Base-by-base conservation (phyloP, 2,888 invertebrate species). In the Drepanosiphum platanoidis region DNA sequence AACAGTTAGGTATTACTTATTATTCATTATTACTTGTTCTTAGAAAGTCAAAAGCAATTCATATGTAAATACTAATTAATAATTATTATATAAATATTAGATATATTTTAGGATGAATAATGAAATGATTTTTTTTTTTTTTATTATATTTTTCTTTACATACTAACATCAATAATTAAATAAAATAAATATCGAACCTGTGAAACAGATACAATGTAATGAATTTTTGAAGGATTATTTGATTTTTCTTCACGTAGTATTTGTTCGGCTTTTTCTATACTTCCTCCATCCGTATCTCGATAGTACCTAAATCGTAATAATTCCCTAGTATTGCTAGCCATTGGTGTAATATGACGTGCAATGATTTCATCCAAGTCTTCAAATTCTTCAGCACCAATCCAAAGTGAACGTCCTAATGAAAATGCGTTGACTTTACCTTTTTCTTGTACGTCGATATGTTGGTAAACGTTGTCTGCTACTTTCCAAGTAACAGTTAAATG, bases 301-400 rank as follows among this genome's bases (percentile, higher is more conserved):
- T 95, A 98, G 90, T 98, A 98, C 89, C 97, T 97, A 90, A 97
- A 98, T 66, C 94, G 93, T 80, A 97, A 91, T 64, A 99, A 91
- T 89, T 99, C 99, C 3, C 97, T 92, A 0, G 96, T 97, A 89
- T 94, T 95, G 0, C 95, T 93, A 0, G 98, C 98, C 98, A 99
- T 98, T 0, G 99, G 99, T 86, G 96, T 97, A 8, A 99, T 94
- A 90, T 97, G 93, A 18, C 99, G 93, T 0, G 99, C 98, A 84
- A 99, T 96, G 86, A 99, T 99, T 93, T 99, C 99, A 90, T 99
- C 99, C 52, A 99, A 91, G 90, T 99, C 99, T 91, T 99, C 99
- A 90, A 97, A 99, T 89, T 98, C 97, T 88, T 98, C 96, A 87
- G 92, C 94, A 58, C 94, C 94, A 88, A 99, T 99, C 93, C 94